A percentile compares a stretch with the other conserved stretches of the same genome.
These are phyloP conservation scores for Trachelus troglodyta DNA, from an alignment of 2,888 invertebrate species.

Conservation along the genomic window DNA sequence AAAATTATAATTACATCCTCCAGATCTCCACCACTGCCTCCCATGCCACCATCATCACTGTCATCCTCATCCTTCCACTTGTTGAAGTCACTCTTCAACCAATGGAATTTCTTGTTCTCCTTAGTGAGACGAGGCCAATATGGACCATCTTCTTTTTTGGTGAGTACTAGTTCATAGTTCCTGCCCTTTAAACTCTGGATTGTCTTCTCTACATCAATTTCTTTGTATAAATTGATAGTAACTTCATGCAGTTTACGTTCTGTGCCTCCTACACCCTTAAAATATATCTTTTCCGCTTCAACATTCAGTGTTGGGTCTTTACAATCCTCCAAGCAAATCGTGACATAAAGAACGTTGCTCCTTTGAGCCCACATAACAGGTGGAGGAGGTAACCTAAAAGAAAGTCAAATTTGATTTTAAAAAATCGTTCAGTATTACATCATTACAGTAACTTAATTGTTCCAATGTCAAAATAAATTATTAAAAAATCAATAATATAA, in stretches of 20 bases:
- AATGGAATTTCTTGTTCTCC: constrained; percentile 91
- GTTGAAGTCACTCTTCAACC: constrained; percentile 97
- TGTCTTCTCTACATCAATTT: constrained; percentile 85
- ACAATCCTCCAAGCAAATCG: constrained; percentile 90
- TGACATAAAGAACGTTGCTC: constrained; percentile 83
- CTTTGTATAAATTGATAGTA: constrained; percentile 84
- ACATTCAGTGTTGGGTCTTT: constrained; percentile 85
- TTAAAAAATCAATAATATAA: background rate
- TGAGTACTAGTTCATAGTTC: constrained; percentile 80
- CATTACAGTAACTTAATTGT: background rate
- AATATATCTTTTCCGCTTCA: constrained; percentile 74
- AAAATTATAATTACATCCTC: constrained; percentile 67
- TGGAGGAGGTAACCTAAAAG: constrained; percentile 76
- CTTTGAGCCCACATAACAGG: constrained; percentile 96
- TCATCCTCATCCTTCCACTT: constrained; percentile 99
- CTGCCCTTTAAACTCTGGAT: constrained; percentile 78
- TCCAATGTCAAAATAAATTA: background rate
- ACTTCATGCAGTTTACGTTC: constrained; percentile 89
- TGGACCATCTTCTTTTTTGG: constrained; percentile 76
- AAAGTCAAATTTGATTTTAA: constrained; percentile 18
- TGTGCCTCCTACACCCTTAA: constrained; percentile 87
- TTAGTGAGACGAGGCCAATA: constrained; percentile 92
- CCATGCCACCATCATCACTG: constrained; percentile 76
- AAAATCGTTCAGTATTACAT: background rate
- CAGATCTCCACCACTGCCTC: constrained; percentile 68